phyloP scores from a whole-genome alignment of 53 echinoderm and acorn worm species.

The Paracentrotus lividus region DNA sequence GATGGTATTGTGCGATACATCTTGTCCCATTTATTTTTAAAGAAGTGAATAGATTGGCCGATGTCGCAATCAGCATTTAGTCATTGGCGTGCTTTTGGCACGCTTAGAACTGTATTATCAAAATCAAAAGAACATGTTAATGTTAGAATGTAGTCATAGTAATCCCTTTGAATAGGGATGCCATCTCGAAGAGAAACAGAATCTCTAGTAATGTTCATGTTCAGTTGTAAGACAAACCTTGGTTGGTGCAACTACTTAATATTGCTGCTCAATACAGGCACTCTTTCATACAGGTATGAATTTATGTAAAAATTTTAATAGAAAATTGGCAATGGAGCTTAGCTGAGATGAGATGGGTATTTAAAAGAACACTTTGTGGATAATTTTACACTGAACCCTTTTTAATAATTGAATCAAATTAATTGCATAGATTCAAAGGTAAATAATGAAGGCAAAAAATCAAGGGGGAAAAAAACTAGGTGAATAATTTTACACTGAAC shows the following conservation, averaged over 20 bases:
- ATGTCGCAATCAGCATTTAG: conserved; percentile 10
- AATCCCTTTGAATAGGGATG: neutral
- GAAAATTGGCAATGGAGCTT: neutral
- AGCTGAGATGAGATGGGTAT: neutral
- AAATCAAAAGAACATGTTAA: neutral
- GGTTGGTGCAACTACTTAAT: neutral
- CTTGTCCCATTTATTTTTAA: conserved; percentile 15
- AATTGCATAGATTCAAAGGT: neutral
- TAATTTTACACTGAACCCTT: no score
- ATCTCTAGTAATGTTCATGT: neutral
- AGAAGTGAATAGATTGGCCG: neutral
- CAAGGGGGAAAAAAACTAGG: no score
- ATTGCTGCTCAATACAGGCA: no score
- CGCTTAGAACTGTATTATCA: neutral
- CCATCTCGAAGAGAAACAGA: neutral
- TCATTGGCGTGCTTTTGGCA: neutral
- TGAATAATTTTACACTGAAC: no score
- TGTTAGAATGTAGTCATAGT: conserved; percentile 36
- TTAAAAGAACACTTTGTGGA: no score
- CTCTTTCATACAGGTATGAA: neutral
- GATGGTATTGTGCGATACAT: neutral
- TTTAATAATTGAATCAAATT: no score
- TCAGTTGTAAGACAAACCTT: neutral
- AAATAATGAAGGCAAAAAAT: no score
- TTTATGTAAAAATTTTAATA: neutral